Evolutionary conservation across 2,113 vertebrate genomes (phyloP).

Genomic region (Arenaria interpres): DNA sequence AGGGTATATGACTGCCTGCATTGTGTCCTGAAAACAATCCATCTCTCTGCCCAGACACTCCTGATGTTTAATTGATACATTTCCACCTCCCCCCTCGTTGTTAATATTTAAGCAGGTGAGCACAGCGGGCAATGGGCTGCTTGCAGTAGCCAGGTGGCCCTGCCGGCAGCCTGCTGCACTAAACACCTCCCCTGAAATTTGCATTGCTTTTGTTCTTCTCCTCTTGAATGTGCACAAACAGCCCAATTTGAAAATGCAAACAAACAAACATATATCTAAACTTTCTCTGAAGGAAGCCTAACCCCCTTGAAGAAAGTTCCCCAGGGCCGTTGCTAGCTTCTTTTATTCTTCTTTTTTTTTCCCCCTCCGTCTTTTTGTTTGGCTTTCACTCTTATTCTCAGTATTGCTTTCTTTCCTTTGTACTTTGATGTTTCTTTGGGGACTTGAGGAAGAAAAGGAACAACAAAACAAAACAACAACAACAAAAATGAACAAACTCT

Average conservation of each 20-base stretch:
- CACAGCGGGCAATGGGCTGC: not conserved
- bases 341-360: not conserved
- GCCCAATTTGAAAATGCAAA: conserved; percentile 43
- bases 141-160: conserved; percentile 44
- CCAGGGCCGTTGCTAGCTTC: not conserved
- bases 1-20: accelerated
- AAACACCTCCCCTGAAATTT: conserved; percentile 47
- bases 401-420: conserved; percentile 47
- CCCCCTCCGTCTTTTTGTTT: not conserved
- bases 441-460: conserved; percentile 36
- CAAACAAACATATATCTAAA: conserved; percentile 39
- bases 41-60: not conserved
- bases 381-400: conserved; percentile 23
- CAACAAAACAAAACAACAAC: conserved; percentile 13
- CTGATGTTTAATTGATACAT: conserved; percentile 39
- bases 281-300: conserved; percentile 60
- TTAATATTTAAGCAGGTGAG: conserved; percentile 55
- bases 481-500: conserved; percentile 7
- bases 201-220: conserved; percentile 55
- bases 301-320: conserved; percentile 35
- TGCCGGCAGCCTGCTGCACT: not conserved
- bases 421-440: conserved; percentile 55
- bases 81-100: not conserved
- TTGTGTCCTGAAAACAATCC: not conserved
- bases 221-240: not conserved